Percentiles rank a stretch among this genome's conserved stretches.
phyloP scores from a whole-genome alignment of 2,113 vertebrate genomes.

The Muntiacus muntjak region DNA sequence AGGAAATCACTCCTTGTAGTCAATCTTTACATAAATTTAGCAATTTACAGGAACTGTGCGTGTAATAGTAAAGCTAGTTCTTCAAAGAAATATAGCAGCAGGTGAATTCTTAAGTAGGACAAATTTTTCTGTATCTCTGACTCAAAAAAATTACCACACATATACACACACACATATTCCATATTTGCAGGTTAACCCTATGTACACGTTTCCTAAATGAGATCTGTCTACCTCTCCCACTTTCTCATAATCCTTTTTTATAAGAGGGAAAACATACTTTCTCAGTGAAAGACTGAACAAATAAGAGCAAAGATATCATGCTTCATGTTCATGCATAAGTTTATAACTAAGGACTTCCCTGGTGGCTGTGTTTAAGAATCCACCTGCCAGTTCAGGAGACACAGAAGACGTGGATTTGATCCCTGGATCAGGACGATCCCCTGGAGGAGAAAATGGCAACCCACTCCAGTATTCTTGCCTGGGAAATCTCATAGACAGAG shows the following conservation, averaged over 20 bases:
- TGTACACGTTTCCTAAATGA: background rate
- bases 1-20: background rate
- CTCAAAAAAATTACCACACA: constrained; percentile 15
- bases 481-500: background rate
- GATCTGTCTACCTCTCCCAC: background rate
- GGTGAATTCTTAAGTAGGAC: constrained; percentile 30
- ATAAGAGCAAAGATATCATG: background rate
- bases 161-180: background rate
- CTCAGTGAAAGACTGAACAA: background rate
- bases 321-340: background rate
- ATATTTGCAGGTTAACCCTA: background rate
- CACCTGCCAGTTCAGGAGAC: background rate
- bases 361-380: background rate
- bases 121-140: constrained; percentile 32
- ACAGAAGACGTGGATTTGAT: background rate
- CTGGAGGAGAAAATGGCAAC: background rate
- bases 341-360: background rate
- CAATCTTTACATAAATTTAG: background rate
- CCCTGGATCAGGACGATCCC: accelerated
- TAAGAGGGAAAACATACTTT: background rate
- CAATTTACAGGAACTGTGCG: background rate
- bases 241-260: background rate
- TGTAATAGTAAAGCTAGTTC: background rate
- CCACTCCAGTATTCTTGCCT: background rate
- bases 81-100: background rate